Base-by-base conservation (phyloP, 2,113 vertebrate species). In the Nycticorax nycticorax region DNA sequence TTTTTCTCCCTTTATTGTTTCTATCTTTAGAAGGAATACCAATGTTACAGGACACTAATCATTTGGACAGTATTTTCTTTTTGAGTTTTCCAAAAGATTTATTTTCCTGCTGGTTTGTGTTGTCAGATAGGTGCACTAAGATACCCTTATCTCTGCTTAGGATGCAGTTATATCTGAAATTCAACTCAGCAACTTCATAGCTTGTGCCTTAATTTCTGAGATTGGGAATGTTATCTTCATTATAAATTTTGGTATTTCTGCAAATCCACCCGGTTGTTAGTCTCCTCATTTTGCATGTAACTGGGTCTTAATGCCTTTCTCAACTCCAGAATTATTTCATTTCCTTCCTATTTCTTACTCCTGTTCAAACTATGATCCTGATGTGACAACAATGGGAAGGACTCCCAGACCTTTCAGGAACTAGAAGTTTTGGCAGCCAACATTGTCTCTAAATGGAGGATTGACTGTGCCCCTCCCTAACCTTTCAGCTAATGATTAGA, bases 321-420 rank as follows among this genome's bases (percentile, higher is more conserved):
- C 88, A 95, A 95, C 21, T 71, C 47, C 77, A 88, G 60, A 92
- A 91, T 96, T 96, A 92, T 96, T 97, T 97, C 9, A 97, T 96
- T 97, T 97, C 96, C 95, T 98, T 98, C 97, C 96, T 97, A 68
- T 96, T 96, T 96, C 83, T 96, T 92, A 84, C 53, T 94, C 64
- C 33, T 93, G 87, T 93, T 96, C 89, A 92, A 81, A 93, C 73
- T 95, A 23, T 88, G 67, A 93, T 96, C 89, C 93, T 91, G 76
- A 85, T 92, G 30, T 55, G 60, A 92, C 92, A 94, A 92, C 93
- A 96, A 91, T 50, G 88, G 96, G 79, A 95, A 93, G 91, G 74
- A 97, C 92, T 96, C 83, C 66, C 88, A 76, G 89, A 94, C 79
- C 94, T 96, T 94, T 97, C 93, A 97, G 91, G 95, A 97, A 95